A percentile compares a stretch with the other conserved stretches of the same genome.
These are phyloP conservation scores for Diphyllodes magnificus DNA, from an alignment of 2,113 vertebrate genomes.

Conservation along the genomic window DNA sequence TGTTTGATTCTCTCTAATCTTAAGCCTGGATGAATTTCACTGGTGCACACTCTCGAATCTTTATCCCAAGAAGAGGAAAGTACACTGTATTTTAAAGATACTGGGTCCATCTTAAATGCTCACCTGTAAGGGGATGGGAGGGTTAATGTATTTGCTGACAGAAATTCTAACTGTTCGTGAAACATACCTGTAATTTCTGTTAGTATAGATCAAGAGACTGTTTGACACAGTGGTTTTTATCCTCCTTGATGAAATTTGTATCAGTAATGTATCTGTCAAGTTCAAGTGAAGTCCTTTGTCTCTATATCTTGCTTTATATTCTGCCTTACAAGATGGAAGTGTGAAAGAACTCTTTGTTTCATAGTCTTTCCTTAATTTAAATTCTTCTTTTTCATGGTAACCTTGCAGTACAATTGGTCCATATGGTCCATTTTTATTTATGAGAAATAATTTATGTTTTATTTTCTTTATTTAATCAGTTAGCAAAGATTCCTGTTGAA, in stretches of 20 bases:
- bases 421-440: constrained; percentile 3
- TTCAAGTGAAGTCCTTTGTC: background rate
- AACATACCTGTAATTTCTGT: background rate
- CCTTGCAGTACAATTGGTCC: background rate
- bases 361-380: constrained; percentile 5
- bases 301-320: background rate
- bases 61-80: background rate
- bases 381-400: constrained; percentile 10
- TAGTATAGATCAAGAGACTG: background rate
- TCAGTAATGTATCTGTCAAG: background rate
- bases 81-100: background rate
- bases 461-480: background rate
- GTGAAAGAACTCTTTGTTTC: constrained; percentile 39
- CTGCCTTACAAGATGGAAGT: background rate
- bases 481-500: background rate
- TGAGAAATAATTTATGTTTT: background rate
- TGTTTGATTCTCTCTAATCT: background rate
- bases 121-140: background rate
- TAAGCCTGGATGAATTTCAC: background rate
- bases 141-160: background rate
- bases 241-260: background rate
- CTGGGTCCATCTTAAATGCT: background rate
- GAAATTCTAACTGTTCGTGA: background rate
- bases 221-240: background rate
- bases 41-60: background rate